Conservation (phyloP, 2,797 vertebrate species). For the Oreonectes daqikongensis region DNA sequence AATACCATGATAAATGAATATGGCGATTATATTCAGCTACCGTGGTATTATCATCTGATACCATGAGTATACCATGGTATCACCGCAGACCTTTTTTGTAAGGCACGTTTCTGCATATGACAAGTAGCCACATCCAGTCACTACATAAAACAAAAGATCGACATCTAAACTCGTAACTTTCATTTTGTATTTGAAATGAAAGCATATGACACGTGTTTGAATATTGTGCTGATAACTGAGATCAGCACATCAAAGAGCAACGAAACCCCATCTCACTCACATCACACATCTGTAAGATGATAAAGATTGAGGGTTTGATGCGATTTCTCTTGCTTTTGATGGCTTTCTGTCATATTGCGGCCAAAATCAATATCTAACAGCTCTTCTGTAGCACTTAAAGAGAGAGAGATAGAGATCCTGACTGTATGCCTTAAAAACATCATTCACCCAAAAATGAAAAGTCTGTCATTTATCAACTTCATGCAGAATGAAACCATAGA, state of each 20-base stretch:
- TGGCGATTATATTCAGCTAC: conserved; percentile 7
- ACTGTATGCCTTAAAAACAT: neutral
- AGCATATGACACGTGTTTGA: neutral
- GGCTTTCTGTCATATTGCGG: conserved; percentile 16
- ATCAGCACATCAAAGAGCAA: conserved; percentile 43
- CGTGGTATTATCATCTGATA: neutral
- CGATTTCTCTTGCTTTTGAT: conserved; percentile 26
- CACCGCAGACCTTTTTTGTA: neutral
- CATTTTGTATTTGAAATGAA: neutral
- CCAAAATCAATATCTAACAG: neutral
- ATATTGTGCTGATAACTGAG: conserved; percentile 28
- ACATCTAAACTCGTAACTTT: neutral
- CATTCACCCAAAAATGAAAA: conserved; percentile 11
- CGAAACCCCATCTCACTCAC: neutral
- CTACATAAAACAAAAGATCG: conserved; percentile 3
- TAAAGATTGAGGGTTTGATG: neutral
- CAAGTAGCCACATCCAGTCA: neutral
- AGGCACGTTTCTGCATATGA: neutral
- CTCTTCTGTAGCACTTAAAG: neutral
- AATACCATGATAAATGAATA: conserved; percentile 38
- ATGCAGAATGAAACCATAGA: neutral
- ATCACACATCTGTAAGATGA: neutral
- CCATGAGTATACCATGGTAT: neutral
- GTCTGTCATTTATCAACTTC: neutral
- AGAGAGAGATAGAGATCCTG: neutral